Evolutionary conservation across 2,888 invertebrate genomes (phyloP).

Genomic region (Clusia tigrina): DNA sequence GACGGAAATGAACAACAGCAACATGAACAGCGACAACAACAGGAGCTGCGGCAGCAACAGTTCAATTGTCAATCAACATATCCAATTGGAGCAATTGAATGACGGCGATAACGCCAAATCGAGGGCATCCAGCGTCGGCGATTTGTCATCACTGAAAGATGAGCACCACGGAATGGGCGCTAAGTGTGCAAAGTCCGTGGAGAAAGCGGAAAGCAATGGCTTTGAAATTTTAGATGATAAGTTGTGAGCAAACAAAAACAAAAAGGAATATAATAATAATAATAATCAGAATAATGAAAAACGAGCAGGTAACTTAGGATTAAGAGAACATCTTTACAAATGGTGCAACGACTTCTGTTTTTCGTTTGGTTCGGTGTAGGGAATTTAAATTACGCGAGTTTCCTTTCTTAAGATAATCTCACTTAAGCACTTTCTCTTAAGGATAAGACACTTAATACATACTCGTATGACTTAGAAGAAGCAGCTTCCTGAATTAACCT

Average conservation of each 20-base stretch:
- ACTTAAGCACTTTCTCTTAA: no score
- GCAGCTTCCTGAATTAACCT: no score
- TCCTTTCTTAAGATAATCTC: no score
- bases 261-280: not conserved
- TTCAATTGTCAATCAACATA: not conserved
- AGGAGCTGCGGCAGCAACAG: slow-evolving; percentile 8
- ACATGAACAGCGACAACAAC: no score
- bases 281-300: not conserved
- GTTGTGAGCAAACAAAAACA: slow-evolving; percentile 39
- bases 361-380: slow-evolving; percentile 31
- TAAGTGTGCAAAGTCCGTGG: slow-evolving; percentile 28
- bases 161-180: not conserved
- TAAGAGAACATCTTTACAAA: slow-evolving; percentile 28
- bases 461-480: no score
- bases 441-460: no score
- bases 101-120: not conserved
- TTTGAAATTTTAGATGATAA: slow-evolving; percentile 61
- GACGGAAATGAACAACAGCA: no score
- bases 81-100: not conserved
- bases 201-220: slow-evolving; percentile 43
- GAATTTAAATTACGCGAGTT: slow-evolving; percentile 8
- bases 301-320: not conserved
- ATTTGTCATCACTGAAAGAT: slow-evolving; percentile 34
- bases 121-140: slow-evolving; percentile 26
- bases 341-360: slow-evolving; percentile 41